These are phyloP conservation scores for Chrysaora quinquecirrha DNA, from an alignment of 30 jellyfish, hydroid and myxozoan species.

Conservation along the genomic window DNA sequence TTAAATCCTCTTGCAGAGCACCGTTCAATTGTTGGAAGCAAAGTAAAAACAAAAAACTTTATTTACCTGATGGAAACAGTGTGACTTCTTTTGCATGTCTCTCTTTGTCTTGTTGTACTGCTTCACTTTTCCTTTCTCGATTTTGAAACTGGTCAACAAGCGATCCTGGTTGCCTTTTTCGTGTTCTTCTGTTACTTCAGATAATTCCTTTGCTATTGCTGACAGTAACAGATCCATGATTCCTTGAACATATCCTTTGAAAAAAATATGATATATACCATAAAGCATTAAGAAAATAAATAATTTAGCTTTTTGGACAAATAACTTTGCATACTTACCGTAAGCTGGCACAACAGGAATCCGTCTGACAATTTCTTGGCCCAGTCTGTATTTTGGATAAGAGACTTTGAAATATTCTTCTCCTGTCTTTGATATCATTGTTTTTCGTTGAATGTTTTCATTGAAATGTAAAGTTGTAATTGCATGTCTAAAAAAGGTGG, in stretches of 20 bases:
- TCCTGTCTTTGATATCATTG: not conserved
- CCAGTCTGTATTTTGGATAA: conserved; percentile 24
- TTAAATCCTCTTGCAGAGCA: no score
- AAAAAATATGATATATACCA: not conserved
- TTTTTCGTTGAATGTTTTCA: conserved; percentile 20
- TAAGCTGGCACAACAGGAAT: conserved; percentile 17
- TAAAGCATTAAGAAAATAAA: not conserved
- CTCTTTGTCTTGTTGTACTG: not conserved
- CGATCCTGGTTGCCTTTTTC: not conserved
- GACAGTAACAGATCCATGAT: not conserved
- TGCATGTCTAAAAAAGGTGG: conserved; percentile 3
- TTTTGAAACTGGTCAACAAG: conserved; percentile 4
- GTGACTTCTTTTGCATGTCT: no score
- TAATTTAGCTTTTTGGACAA: not conserved
- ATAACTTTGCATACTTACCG: not conserved
- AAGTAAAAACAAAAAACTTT: no score
- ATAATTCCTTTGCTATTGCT: not conserved
- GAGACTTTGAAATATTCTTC: conserved; percentile 7
- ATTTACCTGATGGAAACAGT: no score
- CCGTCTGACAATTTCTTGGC: conserved; percentile 14
- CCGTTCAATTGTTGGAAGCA: no score
- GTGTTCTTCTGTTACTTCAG: not conserved
- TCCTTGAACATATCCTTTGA: not conserved
- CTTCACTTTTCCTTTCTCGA: conserved; percentile 1
- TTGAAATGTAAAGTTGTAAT: conserved; percentile 12